Base-by-base conservation (phyloP, 2,888 invertebrate species). In the Euzophera pinguis region DNA sequence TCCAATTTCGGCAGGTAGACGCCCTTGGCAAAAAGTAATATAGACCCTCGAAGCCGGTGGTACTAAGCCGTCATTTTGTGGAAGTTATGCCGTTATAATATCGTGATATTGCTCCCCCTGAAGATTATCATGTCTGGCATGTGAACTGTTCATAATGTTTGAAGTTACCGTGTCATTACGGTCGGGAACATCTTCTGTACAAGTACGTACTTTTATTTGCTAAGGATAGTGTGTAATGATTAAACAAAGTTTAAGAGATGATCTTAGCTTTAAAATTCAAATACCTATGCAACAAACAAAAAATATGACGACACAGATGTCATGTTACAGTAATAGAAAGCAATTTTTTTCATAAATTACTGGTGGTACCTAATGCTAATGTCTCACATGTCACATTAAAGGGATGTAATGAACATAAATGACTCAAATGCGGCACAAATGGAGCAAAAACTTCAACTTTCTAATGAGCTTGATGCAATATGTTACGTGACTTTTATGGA, bases 61-160 rank as follows among this genome's bases (percentile, higher is more conserved):
- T 69, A 77, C 75, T 78, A 81, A 71, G 69, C 66, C 68, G 71
- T 69, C 78, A 67, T 67, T 64, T 65, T 62, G 64, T 62, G 63
- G 61, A 69, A 75, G 73, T 73, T 76, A 72, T 71, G 73, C 59
- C 64, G 60, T 59, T 62, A 73, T 75, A 72, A 73, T 71, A 69
- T 69, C 63, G 60, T 56, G 71, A 81, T 83, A 83, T 82, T 78
- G 69, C 75, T 64, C 63, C 59, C 64, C 63, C 63, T 55, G 60
- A 61, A 73, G 78, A 80, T 82, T 80, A 78, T 71, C 72, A 67
- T 63, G 76, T 75, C 80, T 78, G 72, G 59, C 57, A 62, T 55
- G 55, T 54, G 56, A 58, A 56, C 50, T 52, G 59, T 63, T 59
- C 59, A 60, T 56, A 58, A 60, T 52, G 54, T 56, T 47, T 43